Evolutionary conservation across 1,140 invertebrate species (phyloP), one percentile per base, ranked within the genome.

Genomic region (Eumeta japonica): DNA sequence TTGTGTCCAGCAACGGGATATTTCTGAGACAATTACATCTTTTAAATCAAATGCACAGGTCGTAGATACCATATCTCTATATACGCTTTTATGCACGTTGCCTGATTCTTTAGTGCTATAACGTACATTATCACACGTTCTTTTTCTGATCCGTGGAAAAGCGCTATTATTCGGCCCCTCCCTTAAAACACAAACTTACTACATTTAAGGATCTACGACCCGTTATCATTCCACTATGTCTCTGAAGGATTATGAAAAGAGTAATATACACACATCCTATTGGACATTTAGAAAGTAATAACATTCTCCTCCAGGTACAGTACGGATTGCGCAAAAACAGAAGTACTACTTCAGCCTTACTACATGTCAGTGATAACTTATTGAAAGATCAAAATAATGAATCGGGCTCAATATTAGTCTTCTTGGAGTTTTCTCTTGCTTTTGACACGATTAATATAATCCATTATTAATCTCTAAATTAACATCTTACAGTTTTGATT

Each of bases 91-190:
- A n/a, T n/a, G n/a, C n/a, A n/a, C n/a, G n/a, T n/a, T n/a, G n/a
- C n/a, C n/a, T n/a, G n/a, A n/a, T n/a, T n/a, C 3, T 11, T 10
- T 9, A 19, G 35, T n/a, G 4, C 4, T 5, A 35, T 19, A 12
- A 35, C 9, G 13, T 19, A 16, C 3, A 35, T 35, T 18, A 35
- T 35, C 9, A 35, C 33, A 19, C 10, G 30, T n/a, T n/a, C 17
- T n/a, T 10, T 41, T 35, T 19, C 44, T 14, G 19, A 41, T 1
- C 3, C 28, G 4, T 41, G 35, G 30, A 41, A 38, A 24, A 11
- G n/a, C 20, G n/a, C 18, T 9, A 35, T 32, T 15, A n/a, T 32
- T 5, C 30, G 17, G 30, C 30, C 30, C 13, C 17, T 32, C 30
- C 30, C n/a, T n/a, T 4, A 32, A 32, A n/a, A 32, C 3, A 3